These are phyloP conservation scores for Prorops nasuta DNA, from an alignment of 1,140 invertebrate genomes.

Conservation along the genomic window DNA sequence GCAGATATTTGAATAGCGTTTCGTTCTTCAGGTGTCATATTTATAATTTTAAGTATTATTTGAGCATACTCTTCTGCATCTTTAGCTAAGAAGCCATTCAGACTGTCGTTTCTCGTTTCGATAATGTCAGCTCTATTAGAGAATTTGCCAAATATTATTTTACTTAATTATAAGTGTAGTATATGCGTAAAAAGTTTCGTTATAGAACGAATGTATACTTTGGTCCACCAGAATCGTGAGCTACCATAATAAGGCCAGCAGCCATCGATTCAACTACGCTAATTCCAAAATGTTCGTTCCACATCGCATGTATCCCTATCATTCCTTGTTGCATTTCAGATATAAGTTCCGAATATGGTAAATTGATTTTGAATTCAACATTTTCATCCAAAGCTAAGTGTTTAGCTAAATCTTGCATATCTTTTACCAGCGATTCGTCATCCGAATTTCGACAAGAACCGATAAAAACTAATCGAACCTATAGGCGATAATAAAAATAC, in stretches of 20 bases:
- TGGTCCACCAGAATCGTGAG: conserved; percentile 93
- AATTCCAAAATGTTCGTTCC: conserved; percentile 99
- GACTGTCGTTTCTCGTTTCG: conserved; percentile 67
- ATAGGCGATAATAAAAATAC: conserved; percentile 21
- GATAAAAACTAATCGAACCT: conserved; percentile 76
- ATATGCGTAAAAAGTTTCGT: too few relatives aligned
- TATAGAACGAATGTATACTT: conserved; percentile 43
- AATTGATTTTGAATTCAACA: conserved; percentile 87
- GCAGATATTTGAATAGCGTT: conserved; percentile 71
- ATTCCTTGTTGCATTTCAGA: conserved; percentile 68
- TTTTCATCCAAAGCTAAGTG: conserved; percentile 81
- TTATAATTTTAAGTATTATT: conserved; percentile 73
- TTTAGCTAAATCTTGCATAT: conserved; percentile 78
- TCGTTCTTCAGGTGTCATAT: conserved; percentile 63
- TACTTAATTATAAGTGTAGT: too few relatives aligned
- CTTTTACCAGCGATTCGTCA: conserved; percentile 79
- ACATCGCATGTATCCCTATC: conserved; percentile 96
- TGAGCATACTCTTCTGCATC: conserved; percentile 80
- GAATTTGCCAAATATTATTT: too few relatives aligned
- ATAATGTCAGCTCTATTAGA: conserved; percentile 82
- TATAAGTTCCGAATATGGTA: conserved; percentile 79
- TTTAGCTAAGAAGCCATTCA: conserved; percentile 79
- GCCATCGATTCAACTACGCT: conserved; percentile 97
- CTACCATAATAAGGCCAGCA: conserved; percentile 92
- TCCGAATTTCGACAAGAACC: conserved; percentile 88